Evolutionary conservation across 2,797 vertebrate species (phyloP).

Genomic region (Danionella dracula): DNA sequence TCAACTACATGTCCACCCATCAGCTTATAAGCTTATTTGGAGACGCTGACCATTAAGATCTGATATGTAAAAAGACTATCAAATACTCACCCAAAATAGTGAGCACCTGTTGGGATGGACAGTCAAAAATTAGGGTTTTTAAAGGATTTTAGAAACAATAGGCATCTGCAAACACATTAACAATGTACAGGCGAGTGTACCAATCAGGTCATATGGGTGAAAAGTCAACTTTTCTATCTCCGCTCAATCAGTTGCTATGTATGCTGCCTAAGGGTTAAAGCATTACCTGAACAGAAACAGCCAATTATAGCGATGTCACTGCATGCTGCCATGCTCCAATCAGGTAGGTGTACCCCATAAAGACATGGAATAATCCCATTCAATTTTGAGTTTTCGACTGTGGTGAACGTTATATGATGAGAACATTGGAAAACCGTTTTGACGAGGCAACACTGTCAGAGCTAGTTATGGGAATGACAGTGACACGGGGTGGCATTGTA

Average conservation of each 20-base stretch:
- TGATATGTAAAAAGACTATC: no score
- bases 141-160: constrained; percentile 15
- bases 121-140: no score
- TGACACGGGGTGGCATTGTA: constrained; percentile 68
- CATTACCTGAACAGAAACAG: constrained; percentile 28
- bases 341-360: constrained; percentile 15
- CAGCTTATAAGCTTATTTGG: constrained; percentile 47
- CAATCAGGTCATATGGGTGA: no score
- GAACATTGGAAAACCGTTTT: constrained; percentile 43
- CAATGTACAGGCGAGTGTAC: no score
- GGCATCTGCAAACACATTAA: no score
- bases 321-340: constrained; percentile 23
- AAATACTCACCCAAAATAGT: no score
- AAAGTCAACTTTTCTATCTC: no score
- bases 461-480: constrained; percentile 56
- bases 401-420: constrained; percentile 40
- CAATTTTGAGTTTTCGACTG: constrained; percentile 14
- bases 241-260: background rate
- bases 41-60: no score
- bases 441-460: constrained; percentile 39
- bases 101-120: no score
- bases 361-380: constrained; percentile 34
- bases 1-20: constrained; percentile 42
- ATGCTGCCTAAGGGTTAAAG: constrained; percentile 23
- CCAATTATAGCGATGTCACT: constrained; percentile 38